Conservation (phyloP, 2,888 invertebrate genomes). For the Cosmia trapezina region DNA sequence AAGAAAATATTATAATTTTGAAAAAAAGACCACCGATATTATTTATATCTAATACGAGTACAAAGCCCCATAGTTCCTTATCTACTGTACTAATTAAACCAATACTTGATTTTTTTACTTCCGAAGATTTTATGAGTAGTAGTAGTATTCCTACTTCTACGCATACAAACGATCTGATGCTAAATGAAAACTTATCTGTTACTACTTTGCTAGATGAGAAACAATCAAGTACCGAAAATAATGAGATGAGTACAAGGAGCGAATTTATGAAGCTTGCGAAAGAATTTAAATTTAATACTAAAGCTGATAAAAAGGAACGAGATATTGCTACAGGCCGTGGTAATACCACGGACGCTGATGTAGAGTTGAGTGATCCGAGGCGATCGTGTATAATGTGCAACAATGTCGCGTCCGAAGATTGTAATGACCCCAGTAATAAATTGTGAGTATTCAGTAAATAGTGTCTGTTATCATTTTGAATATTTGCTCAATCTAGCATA, state of each 20-base stretch:
- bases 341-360: slow-evolving; percentile 41
- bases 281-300: slow-evolving; percentile 62
- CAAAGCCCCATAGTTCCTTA: slow-evolving; percentile 23
- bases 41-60: slow-evolving; percentile 41
- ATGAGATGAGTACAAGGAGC: slow-evolving; percentile 52
- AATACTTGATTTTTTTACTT: slow-evolving; percentile 27
- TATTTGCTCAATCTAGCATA: neutral
- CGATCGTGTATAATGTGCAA: slow-evolving; percentile 80
- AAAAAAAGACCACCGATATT: slow-evolving; percentile 10
- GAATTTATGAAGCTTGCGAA: slow-evolving; percentile 64
- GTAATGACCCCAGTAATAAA: slow-evolving; percentile 77
- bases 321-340: slow-evolving; percentile 17
- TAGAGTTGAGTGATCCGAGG: slow-evolving; percentile 50
- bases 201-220: slow-evolving; percentile 63
- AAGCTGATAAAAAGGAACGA: slow-evolving; percentile 58
- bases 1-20: neutral
- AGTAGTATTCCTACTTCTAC: slow-evolving; percentile 50
- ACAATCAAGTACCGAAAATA: slow-evolving; percentile 47
- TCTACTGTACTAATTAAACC: slow-evolving; percentile 40
- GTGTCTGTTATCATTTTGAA: neutral
- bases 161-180: slow-evolving; percentile 51
- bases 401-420: slow-evolving; percentile 75
- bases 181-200: slow-evolving; percentile 67
- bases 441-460: slow-evolving; percentile 72
- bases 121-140: slow-evolving; percentile 55